phyloP scores from a whole-genome alignment of 2,113 vertebrate species.

The Rhombomys opimus region DNA sequence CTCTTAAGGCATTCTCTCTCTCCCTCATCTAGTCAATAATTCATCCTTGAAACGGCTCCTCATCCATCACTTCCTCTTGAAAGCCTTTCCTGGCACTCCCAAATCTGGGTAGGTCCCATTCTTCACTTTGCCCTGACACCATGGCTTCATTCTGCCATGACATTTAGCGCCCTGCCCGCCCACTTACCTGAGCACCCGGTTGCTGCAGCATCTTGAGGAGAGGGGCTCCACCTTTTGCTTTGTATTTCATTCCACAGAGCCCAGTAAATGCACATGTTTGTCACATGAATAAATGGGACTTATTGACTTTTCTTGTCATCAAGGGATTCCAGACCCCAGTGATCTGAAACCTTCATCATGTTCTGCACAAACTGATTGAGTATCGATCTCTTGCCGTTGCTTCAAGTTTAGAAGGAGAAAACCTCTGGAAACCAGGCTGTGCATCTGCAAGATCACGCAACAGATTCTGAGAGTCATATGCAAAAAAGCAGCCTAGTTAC shows the following conservation, averaged over 20 bases:
- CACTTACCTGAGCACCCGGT: background rate
- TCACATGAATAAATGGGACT: slow-evolving; percentile 59
- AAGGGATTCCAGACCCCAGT: slow-evolving; percentile 47
- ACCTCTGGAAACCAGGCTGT: slow-evolving; percentile 44
- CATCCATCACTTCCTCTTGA: background rate
- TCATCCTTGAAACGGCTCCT: background rate
- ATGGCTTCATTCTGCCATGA: background rate
- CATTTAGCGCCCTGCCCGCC: background rate
- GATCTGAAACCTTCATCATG: slow-evolving; percentile 65
- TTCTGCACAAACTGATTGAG: slow-evolving; percentile 65
- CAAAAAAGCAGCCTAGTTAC: slow-evolving; percentile 42
- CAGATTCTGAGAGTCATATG: background rate
- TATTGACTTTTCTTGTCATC: slow-evolving; percentile 53
- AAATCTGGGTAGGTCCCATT: background rate
- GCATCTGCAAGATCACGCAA: slow-evolving; percentile 47
- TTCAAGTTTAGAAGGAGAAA: slow-evolving; percentile 47
- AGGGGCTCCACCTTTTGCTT: background rate
- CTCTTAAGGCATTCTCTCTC: background rate
- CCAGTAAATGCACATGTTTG: slow-evolving; percentile 30
- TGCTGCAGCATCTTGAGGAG: background rate
- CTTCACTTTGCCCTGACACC: accelerated
- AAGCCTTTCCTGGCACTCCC: background rate
- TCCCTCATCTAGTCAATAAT: background rate
- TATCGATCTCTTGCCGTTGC: slow-evolving; percentile 40
- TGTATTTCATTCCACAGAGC: background rate